Evolutionary conservation across 2,797 vertebrate genomes (phyloP).

Genomic region (Somateria mollissima): DNA sequence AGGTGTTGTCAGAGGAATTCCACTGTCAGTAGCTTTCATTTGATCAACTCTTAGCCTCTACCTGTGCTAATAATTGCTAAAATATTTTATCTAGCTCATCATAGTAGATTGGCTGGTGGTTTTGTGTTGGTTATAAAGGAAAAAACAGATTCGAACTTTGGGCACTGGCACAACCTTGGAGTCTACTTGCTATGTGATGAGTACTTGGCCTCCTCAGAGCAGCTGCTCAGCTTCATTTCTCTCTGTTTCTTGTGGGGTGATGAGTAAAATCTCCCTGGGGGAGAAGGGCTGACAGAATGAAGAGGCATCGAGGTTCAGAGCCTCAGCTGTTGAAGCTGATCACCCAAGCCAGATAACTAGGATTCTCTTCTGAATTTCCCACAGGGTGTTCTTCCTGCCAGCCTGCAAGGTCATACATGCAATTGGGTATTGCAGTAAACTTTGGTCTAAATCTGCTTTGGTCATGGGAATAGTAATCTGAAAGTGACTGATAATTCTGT

Average conservation of each 20-base stretch:
- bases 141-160: neutral
- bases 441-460: neutral
- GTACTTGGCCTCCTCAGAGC: conserved; percentile 36
- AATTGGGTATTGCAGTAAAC: conserved; percentile 51
- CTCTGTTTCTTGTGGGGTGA: conserved; percentile 63
- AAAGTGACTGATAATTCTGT: neutral
- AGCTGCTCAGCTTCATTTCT: conserved; percentile 54
- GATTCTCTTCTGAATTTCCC: conserved; percentile 63
- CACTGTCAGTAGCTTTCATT: neutral
- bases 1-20: neutral
- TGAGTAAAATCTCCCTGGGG: conserved; percentile 54
- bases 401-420: conserved; percentile 35
- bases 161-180: neutral
- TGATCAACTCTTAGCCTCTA: neutral
- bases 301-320: conserved; percentile 47
- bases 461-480: neutral
- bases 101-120: neutral
- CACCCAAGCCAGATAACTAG: conserved; percentile 59
- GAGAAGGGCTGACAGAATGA: conserved; percentile 39
- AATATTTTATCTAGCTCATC: neutral
- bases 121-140: neutral
- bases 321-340: conserved; percentile 71
- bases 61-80: neutral
- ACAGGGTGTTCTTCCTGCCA: conserved; percentile 32
- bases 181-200: neutral